These are phyloP conservation scores for Alethe castanea DNA, from an alignment of 2,113 vertebrate genomes.

Conservation along the genomic window DNA sequence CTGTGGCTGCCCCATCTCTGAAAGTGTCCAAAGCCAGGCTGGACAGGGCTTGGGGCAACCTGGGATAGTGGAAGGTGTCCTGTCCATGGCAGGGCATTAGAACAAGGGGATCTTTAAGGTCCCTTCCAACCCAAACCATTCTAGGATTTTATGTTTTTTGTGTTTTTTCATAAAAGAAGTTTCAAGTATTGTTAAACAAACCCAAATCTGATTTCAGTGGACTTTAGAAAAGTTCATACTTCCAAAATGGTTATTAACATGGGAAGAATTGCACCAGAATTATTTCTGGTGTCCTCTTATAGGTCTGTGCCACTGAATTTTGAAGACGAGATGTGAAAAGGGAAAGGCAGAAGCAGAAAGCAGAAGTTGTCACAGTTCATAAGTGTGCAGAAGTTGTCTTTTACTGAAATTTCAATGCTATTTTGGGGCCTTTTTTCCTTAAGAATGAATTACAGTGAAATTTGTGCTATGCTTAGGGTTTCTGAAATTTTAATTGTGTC, in stretches of 20 bases:
- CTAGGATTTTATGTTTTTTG: background rate
- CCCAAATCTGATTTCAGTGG: background rate
- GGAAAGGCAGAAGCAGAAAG: background rate
- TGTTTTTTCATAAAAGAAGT: background rate
- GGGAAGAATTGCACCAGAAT: background rate
- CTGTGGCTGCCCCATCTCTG: background rate
- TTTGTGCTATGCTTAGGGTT: background rate
- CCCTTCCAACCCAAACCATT: background rate
- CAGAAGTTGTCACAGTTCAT: background rate
- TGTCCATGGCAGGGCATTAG: background rate
- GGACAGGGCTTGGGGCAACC: fast-evolving
- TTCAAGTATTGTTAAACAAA: background rate
- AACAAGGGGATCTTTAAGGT: background rate
- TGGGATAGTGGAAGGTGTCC: background rate
- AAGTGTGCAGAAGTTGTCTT: background rate
- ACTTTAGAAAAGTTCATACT: background rate
- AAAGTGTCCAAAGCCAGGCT: background rate
- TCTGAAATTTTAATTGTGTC: background rate
- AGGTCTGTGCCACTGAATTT: background rate
- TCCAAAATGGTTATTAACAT: background rate
- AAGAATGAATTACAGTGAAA: background rate
- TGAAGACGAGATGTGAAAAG: background rate
- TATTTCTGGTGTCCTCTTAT: background rate
- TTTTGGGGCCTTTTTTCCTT: background rate
- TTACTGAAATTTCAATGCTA: background rate